Conservation (phyloP, 1,140 invertebrate genomes). For the Brachionus calyciflorus region DNA sequence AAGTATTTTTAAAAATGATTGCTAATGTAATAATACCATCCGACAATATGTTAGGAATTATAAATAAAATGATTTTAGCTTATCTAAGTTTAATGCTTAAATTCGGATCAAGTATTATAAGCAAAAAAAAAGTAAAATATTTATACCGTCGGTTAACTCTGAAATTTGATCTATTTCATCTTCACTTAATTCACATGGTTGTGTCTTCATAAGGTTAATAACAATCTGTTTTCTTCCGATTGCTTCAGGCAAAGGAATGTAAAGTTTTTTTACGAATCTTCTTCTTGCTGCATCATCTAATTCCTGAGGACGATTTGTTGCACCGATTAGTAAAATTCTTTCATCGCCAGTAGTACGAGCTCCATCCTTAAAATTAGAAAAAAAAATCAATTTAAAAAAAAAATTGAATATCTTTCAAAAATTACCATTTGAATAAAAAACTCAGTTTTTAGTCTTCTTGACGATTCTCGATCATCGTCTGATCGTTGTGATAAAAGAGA, state of each 20-base stretch:
- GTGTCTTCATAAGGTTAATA: constrained; percentile 39
- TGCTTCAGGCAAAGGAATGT: constrained; percentile 81
- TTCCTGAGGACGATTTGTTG: constrained; percentile 86
- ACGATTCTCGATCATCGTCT: constrained; percentile 90
- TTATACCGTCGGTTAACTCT: constrained; percentile 33
- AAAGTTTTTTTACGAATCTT: constrained; percentile 88
- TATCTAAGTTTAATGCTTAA: neutral
- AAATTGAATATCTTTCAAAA: constrained; percentile 56
- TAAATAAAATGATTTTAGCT: neutral
- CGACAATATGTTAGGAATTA: too few relatives aligned
- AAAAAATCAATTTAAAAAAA: neutral
- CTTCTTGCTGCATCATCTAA: constrained; percentile 83
- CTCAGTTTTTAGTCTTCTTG: constrained; percentile 92
- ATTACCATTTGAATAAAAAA: constrained; percentile 83
- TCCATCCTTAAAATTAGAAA: constrained; percentile 55
- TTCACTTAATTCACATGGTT: constrained; percentile 10
- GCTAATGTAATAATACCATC: too few relatives aligned
- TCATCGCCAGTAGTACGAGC: constrained; percentile 69
- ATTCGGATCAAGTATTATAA: constrained; percentile 7
- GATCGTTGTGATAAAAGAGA: constrained; percentile 84
- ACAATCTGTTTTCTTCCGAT: constrained; percentile 66
- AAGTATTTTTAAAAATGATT: too few relatives aligned
- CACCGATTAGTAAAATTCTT: constrained; percentile 88
- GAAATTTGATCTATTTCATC: constrained; percentile 30
- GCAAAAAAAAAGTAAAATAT: neutral